These are phyloP conservation scores for Atethmia centrago DNA, from an alignment of 2,888 invertebrate species.

Conservation along the genomic window DNA sequence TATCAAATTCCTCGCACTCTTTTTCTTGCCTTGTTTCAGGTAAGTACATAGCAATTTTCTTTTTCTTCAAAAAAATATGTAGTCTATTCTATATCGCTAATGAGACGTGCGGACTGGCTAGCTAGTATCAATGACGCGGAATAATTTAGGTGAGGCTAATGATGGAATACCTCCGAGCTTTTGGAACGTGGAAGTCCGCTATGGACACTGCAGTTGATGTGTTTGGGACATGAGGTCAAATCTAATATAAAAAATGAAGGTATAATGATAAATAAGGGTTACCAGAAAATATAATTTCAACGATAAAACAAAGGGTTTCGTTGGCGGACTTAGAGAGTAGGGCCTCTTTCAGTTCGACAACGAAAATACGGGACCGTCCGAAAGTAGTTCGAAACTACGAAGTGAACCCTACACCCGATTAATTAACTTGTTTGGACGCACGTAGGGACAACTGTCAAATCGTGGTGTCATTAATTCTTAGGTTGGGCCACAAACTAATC, in stretches of 20 bases:
- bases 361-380: too few relatives aligned
- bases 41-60: too few relatives aligned
- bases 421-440: too few relatives aligned
- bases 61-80: neutral
- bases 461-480: too few relatives aligned
- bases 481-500: too few relatives aligned
- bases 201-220: neutral
- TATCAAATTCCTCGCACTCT: neutral
- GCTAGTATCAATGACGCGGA: conserved; percentile 1
- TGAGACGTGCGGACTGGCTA: neutral
- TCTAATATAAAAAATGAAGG: neutral
- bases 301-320: neutral
- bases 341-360: too few relatives aligned
- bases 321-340: too few relatives aligned
- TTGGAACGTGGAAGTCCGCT: neutral
- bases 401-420: too few relatives aligned
- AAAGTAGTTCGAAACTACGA: too few relatives aligned
- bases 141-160: neutral
- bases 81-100: neutral
- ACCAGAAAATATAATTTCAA: neutral
- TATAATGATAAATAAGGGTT: neutral
- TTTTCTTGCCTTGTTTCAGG: neutral
- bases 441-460: too few relatives aligned
- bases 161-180: neutral
- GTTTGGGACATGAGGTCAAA: neutral